Conservation (phyloP, 2,797 vertebrate genomes). For the Salarias fasciatus region DNA sequence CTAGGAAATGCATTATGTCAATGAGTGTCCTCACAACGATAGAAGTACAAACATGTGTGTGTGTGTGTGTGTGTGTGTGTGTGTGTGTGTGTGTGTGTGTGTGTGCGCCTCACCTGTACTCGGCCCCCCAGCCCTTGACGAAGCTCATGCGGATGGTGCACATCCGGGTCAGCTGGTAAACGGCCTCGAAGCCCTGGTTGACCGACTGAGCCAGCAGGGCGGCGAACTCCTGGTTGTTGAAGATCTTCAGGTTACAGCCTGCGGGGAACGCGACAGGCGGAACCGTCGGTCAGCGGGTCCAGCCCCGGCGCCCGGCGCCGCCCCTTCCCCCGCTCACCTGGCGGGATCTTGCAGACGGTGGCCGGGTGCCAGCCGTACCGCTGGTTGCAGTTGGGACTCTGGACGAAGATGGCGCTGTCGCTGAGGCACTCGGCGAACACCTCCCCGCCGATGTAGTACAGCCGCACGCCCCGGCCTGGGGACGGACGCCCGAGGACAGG, state of each 20-base stretch:
- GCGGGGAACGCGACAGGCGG: constrained; percentile 9
- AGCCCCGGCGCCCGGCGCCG: too few species aligned
- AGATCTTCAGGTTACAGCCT: constrained; percentile 99
- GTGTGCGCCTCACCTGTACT: constrained; percentile 89
- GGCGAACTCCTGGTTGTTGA: constrained; percentile 99
- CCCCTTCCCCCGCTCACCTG: constrained; percentile 87
- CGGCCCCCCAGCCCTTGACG: constrained; percentile 98
- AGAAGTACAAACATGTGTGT: too few species aligned
- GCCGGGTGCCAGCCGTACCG: constrained; percentile 99
- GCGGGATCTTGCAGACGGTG: constrained; percentile 98
- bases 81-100: too few species aligned
- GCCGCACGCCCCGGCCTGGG: constrained; percentile 93
- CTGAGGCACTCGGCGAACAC: constrained; percentile 99
- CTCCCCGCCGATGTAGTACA: constrained; percentile 98
- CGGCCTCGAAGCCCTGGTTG: constrained; percentile 98
- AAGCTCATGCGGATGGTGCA: constrained; percentile 99
- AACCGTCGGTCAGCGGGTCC: too few species aligned
- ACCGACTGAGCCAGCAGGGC: constrained; percentile 97
- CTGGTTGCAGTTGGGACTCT: constrained; percentile 99
- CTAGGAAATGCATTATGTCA: too few species aligned
- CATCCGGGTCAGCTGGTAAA: constrained; percentile 98
- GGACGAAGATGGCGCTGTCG: constrained; percentile 98
- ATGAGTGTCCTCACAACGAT: too few species aligned
- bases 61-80: too few species aligned
- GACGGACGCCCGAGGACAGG: too few species aligned